Conservation (phyloP, 2,888 invertebrate species). For the Perizoma flavofasciatum region DNA sequence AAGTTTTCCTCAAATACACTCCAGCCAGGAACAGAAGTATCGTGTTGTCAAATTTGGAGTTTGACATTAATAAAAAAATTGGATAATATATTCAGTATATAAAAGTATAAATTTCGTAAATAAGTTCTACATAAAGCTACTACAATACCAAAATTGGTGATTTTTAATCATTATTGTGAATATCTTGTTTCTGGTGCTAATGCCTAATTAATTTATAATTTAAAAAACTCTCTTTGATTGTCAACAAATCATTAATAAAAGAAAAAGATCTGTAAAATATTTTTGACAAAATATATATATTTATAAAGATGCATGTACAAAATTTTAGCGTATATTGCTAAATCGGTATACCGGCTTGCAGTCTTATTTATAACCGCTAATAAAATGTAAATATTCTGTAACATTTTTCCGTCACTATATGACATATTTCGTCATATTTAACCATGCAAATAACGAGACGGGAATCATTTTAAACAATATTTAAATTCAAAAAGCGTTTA, state of each 20-base stretch:
- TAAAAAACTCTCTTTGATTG: slow-evolving; percentile 16
- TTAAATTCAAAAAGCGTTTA: not conserved
- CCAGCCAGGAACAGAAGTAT: too few relatives aligned
- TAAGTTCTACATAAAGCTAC: slow-evolving; percentile 8
- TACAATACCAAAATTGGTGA: slow-evolving; percentile 12
- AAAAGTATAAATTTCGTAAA: not conserved
- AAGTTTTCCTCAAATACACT: too few relatives aligned
- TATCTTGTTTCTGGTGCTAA: slow-evolving; percentile 39
- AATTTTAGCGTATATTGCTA: slow-evolving; percentile 23
- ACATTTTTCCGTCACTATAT: too few relatives aligned
- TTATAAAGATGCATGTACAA: slow-evolving; percentile 36
- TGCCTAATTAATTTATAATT: slow-evolving; percentile 33
- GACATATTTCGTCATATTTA: too few relatives aligned
- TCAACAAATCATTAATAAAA: not conserved
- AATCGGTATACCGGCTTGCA: not conserved
- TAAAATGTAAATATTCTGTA: too few relatives aligned
- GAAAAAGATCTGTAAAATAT: slow-evolving; percentile 17
- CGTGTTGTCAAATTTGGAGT: too few relatives aligned
- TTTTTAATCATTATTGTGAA: slow-evolving; percentile 30
- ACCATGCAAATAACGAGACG: too few relatives aligned
- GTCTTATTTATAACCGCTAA: too few relatives aligned
- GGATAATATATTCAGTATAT: too few relatives aligned
- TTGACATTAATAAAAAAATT: too few relatives aligned
- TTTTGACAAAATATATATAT: slow-evolving; percentile 9
- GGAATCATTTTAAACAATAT: too few relatives aligned